A percentile compares a stretch with the other conserved stretches of the same genome.
Conservation (phyloP, 1,140 invertebrate genomes). For the Solenopsis invicta region DNA sequence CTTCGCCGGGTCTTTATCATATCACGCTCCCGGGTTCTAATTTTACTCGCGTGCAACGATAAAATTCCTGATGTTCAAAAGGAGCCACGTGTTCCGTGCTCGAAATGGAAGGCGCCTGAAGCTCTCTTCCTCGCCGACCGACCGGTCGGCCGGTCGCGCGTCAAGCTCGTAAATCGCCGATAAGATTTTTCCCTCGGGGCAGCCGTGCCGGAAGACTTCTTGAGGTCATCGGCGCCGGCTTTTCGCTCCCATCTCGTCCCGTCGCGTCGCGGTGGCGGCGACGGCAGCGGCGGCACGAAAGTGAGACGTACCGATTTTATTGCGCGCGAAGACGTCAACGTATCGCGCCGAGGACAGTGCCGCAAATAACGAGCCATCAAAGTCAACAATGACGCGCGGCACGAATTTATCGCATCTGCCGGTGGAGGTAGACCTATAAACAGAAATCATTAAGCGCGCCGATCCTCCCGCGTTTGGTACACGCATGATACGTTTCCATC, state of each 20-base stretch:
- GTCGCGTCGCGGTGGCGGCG: constrained; percentile 3
- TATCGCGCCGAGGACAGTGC: constrained; percentile 68
- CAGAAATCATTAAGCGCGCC: constrained; percentile 73
- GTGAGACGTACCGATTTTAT: constrained; percentile 68
- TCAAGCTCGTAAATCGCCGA: constrained; percentile 50
- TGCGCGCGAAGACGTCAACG: constrained; percentile 57
- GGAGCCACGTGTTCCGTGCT: constrained; percentile 34
- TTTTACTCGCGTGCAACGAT: constrained; percentile 38
- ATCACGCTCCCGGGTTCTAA: constrained; percentile 22
- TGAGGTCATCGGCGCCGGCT: constrained; percentile 33
- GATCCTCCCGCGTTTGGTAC: background rate
- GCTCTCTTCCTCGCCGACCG: background rate
- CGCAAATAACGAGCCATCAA: constrained; percentile 66
- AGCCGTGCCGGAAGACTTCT: constrained; percentile 36
- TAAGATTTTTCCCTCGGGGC: constrained; percentile 42
- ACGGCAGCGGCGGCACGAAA: constrained; percentile 29
- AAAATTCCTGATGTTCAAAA: constrained; percentile 35
- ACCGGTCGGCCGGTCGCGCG: constrained; percentile 19
- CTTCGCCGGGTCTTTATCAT: constrained; percentile 4
- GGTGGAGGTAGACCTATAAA: constrained; percentile 66
- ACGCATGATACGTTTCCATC: background rate
- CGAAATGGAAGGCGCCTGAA: constrained; percentile 11
- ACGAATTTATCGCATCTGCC: constrained; percentile 72
- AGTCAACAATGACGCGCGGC: constrained; percentile 66
- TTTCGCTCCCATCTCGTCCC: constrained; percentile 17